Percentiles rank a stretch among this genome's conserved stretches.
Evolutionary conservation across 2,113 vertebrate species (phyloP).

Genomic region (Sturnira hondurensis): DNA sequence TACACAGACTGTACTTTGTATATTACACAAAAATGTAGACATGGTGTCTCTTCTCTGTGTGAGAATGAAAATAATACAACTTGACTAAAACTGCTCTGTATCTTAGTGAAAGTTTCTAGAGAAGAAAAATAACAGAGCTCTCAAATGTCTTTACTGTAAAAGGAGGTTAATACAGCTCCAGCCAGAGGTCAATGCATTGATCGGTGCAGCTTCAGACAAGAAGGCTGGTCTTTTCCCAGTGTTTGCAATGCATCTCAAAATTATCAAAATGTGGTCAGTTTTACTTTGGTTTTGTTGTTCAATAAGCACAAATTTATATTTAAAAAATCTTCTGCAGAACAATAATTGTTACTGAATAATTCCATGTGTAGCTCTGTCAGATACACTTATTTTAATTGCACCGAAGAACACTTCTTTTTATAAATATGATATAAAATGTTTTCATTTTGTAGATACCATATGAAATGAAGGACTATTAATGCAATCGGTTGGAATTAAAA

Average conservation of each 20-base stretch:
- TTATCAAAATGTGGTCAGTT: constrained; percentile 40
- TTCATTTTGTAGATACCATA: not conserved
- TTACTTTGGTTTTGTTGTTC: not conserved
- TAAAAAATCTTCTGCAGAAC: not conserved
- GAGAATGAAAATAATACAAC: not conserved
- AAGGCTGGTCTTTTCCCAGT: not conserved
- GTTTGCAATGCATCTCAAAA: constrained; percentile 36
- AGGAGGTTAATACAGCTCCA: constrained; percentile 46
- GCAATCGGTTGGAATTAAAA: not conserved
- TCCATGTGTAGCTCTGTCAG: not conserved
- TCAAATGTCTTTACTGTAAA: constrained; percentile 32
- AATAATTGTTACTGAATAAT: not conserved
- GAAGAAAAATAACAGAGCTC: constrained; percentile 39
- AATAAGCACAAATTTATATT: not conserved
- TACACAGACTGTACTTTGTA: not conserved
- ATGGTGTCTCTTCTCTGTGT: not conserved
- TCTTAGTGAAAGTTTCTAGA: constrained; percentile 17
- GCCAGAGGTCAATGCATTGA: constrained; percentile 36
- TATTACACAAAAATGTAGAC: not conserved
- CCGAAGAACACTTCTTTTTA: not conserved
- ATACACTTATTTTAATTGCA: not conserved
- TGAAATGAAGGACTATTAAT: not conserved
- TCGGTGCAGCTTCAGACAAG: not conserved
- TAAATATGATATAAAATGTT: not conserved
- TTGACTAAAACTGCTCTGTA: not conserved